Base-by-base conservation (phyloP, 2,888 invertebrate species). In the Euproctis similis region DNA sequence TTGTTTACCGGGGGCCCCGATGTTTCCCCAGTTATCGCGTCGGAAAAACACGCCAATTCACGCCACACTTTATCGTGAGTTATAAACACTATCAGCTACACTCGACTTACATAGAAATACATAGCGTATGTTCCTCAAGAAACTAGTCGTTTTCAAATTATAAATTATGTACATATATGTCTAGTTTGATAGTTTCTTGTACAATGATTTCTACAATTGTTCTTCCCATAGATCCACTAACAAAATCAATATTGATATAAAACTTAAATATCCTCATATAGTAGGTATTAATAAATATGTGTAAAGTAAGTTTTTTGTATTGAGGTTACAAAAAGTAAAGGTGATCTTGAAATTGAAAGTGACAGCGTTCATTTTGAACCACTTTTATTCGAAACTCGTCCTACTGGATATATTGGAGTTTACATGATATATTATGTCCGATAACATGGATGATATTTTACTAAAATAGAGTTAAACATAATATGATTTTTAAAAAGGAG, bases 11-110 rank as follows among this genome's bases (percentile, higher is more conserved):
- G 58, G 55, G 63, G 62, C 63, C 65, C 51, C 60, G 45, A 46
- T 54, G 57, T 65, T 71, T 68, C 67, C 59, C 42, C 57, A 70
- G 66, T 70, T 76, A 78, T 77, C 74, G 62, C 60, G 45, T 61
- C 65, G 70, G 71, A 72, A 82, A 80, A 78, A 76, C 72, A 77
- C 65, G 67, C 65, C 63, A 82, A 80, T 78, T 75, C 72, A 77
- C 65, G 67, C 65, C 63, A 69, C 66, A 62, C 57, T 68, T 70
- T 75, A 77, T 77, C 76, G 70, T 62, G 51, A 48, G 58, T 59
- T 62, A 59, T 64, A n/a, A n/a, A 65, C 65, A 57, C 76, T 78
- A 80, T 81, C 80, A 74, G 71, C 63, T 53, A n/a, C n/a, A n/a
- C n/a, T n/a, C n/a, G n/a, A n/a, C n/a, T n/a, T n/a, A n/a, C n/a